A percentile compares a stretch with the other conserved stretches of the same genome.
phyloP scores from a whole-genome alignment of 2,888 invertebrate species.

The Drosophila austrosaltans region DNA sequence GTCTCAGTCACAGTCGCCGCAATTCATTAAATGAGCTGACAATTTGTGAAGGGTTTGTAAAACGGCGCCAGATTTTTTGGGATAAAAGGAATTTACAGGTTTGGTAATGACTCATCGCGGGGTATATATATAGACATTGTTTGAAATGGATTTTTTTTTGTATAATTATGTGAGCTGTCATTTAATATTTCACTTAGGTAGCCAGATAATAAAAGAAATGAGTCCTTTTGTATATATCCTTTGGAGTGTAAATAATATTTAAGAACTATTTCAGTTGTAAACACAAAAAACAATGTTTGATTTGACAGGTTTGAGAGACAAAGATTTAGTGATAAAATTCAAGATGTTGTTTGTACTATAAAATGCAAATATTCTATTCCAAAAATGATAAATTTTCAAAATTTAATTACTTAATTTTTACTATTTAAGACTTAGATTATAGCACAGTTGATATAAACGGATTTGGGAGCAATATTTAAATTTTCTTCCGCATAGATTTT shows the following conservation, averaged over 20 bases:
- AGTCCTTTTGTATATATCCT: neutral
- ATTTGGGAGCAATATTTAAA: no score
- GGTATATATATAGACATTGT: neutral
- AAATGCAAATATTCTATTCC: no score
- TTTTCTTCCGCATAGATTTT: no score
- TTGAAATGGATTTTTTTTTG: neutral
- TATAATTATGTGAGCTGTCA: neutral
- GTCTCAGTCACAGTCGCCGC: neutral
- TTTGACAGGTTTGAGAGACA: no score
- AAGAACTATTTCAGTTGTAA: neutral
- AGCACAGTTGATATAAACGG: no score
- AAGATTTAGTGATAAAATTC: no score
- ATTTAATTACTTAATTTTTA: no score
- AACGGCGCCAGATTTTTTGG: neutral
- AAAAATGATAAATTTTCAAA: no score
- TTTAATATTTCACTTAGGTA: neutral
- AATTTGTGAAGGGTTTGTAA: conserved; percentile 1
- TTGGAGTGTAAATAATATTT: neutral
- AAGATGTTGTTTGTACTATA: no score
- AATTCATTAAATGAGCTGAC: conserved; percentile 51
- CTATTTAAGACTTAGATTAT: no score
- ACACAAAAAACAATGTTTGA: no score
- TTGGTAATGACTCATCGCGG: conserved; percentile 30
- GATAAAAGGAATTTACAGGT: conserved; percentile 1
- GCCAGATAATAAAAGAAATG: neutral